Base-by-base conservation (phyloP, 2,797 vertebrate genomes). In the Astyanax mexicanus region DNA sequence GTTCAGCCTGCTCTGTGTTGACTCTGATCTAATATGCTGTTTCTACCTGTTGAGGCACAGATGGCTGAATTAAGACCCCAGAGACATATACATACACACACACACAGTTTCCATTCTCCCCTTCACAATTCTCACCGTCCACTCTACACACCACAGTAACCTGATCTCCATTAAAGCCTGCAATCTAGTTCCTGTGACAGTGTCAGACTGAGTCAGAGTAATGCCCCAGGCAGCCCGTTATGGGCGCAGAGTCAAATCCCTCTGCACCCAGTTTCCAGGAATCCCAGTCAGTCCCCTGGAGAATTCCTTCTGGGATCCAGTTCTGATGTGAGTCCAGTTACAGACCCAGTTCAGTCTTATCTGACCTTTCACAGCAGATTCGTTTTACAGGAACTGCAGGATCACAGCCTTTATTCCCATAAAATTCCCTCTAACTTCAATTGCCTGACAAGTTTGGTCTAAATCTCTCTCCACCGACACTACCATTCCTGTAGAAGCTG, bases 21-120 rank as follows among this genome's bases (percentile, higher is more conserved):
- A 72, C 74, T 80, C 79, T 76, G 76, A 83, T 85, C 77, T 80
- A 67, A 70, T 71, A 83, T 83, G 79, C 84, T 68, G 68, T 80
- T 83, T 83, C 64, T 80, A 68, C 78, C 77, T 81, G 77, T 77
- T 66, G 66, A 74, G 60, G 44, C 42, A 66, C 25, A 65, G 42
- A 72, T 45, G 60, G 27, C 37, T 10, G 32, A 51, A 62, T 70
- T 27, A 75, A 78, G 47, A 70, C 72, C 60, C 49, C 52, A 65
- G 51, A 62, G 13, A 61, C 69, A 57, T 25, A 66, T 51, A 55
- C 23, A 69, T 54, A 61, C 66, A 71, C 38, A 65, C 45, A 27
- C 54, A 37, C 49, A 29, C 51, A 82, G 23, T 47, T 61, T 74
- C 42, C 9, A 79, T 40, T 61, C 65, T 40, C 69, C 23, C 54